Conservation (phyloP, 2,888 invertebrate species). For the Petrolisthes manimaculis region DNA sequence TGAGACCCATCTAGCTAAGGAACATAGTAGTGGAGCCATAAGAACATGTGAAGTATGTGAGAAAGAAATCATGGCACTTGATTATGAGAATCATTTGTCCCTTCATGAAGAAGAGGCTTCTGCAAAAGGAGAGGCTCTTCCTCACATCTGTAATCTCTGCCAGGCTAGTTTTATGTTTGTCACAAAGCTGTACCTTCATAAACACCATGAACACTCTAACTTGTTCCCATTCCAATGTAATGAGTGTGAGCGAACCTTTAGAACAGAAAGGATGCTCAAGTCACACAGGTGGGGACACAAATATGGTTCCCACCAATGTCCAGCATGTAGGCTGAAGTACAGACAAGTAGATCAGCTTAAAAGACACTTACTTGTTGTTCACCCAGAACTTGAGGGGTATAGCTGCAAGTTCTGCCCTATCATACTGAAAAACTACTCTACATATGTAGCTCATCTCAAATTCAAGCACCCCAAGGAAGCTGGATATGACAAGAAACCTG, state of each 20-base stretch:
- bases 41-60: constrained; percentile 43
- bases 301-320: constrained; percentile 55
- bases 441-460: constrained; percentile 50
- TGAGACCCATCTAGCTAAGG: constrained; percentile 35
- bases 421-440: constrained; percentile 53
- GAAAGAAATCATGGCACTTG: constrained; percentile 35
- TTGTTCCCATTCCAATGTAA: constrained; percentile 45
- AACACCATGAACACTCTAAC: constrained; percentile 34
- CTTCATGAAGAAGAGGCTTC: constrained; percentile 23
- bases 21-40: constrained; percentile 31
- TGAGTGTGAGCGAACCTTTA: constrained; percentile 53
- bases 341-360: constrained; percentile 55
- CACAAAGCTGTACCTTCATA: constrained; percentile 49
- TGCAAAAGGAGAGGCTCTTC: not conserved
- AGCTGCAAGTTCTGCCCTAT: constrained; percentile 47
- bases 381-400: constrained; percentile 50
- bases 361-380: constrained; percentile 42
- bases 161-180: constrained; percentile 30
- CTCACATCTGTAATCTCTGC: constrained; percentile 47
- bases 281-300: constrained; percentile 50
- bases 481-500: constrained; percentile 50
- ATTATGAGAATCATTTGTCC: constrained; percentile 37
- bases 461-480: constrained; percentile 55
- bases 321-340: constrained; percentile 51
- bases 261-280: constrained; percentile 33